Evolutionary conservation across 2,888 invertebrate species (phyloP), one percentile per base, ranked within the genome.

Genomic region (Leptinotarsa rubiginosa): DNA sequence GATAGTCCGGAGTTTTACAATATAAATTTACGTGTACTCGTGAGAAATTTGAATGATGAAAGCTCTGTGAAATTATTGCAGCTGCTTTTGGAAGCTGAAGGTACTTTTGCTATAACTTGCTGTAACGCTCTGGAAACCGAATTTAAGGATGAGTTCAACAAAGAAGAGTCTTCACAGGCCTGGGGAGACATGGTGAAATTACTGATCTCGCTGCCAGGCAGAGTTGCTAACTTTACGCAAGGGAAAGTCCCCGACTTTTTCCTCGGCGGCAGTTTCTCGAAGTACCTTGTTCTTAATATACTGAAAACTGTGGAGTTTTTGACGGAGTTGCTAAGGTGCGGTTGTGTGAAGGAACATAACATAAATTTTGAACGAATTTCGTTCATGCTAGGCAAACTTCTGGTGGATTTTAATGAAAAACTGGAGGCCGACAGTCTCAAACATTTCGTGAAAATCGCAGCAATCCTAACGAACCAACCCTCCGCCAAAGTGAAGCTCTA

Each of bases 171-270:
- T 52, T 7, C 65, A 52, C 65, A 70, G 54, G 31, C 25, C 50
- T 83, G 80, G 81, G 89, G 90, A 75, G 88, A 88, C 50, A 91
- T 90, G 25, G 88, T 93, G 0, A 93, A 93, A 83, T 81, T 91
- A 65, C 81, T 95, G 69, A 87, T 92, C 10, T 93, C 93, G 2
- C 81, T 96, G 69, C 95, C 96, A 0, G 92, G 89, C 81, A 88
- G 93, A 78, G 88, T 95, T 59, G 93, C 94, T 12, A 96, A 96
- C 83, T 90, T 89, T 80, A 80, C 92, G 47, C 87, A 91, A 76
- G 88, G 87, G 1, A 87, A 90, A 47, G 88, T 91, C 5, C 91
- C 92, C 0, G 88, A 89, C 74, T 88, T 90, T 20, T 94, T 93
- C 83, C 87, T 89, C 0, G 88, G 90, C 0, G 88, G 90, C 18